Percentiles rank a stretch among this genome's conserved stretches.
Evolutionary conservation across 1,140 invertebrate species (phyloP).

Genomic region (Tribolium madens): DNA sequence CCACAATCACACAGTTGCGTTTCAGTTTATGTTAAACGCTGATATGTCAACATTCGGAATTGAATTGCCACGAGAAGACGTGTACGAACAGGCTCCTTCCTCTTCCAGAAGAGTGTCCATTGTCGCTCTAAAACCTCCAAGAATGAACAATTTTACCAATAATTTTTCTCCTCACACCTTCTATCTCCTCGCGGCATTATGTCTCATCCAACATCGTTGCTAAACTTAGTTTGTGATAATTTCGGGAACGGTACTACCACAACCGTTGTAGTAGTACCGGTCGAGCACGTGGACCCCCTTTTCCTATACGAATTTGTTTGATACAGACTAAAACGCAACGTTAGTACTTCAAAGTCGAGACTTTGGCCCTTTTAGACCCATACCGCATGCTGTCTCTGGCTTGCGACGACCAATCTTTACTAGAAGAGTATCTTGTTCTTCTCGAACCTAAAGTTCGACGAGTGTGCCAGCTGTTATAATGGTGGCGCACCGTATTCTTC

Average conservation of each 20-base stretch:
- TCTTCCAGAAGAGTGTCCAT: slow-evolving; percentile 54
- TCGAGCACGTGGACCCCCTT: slow-evolving; percentile 54
- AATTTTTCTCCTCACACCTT: slow-evolving; percentile 20
- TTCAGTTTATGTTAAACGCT: slow-evolving; percentile 7
- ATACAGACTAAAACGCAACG: slow-evolving; percentile 53
- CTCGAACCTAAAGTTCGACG: slow-evolving; percentile 71
- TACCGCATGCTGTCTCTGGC: slow-evolving; percentile 83
- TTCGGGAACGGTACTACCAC: slow-evolving; percentile 45
- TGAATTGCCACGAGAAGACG: slow-evolving; percentile 48
- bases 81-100: slow-evolving; percentile 45
- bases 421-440: slow-evolving; percentile 72
- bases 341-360: slow-evolving; percentile 22
- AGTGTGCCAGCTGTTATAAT: slow-evolving; percentile 81
- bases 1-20: slow-evolving; percentile 1
- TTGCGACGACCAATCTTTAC: slow-evolving; percentile 80
- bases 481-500: slow-evolving; percentile 82
- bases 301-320: slow-evolving; percentile 53
- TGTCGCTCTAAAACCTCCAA: slow-evolving; percentile 41
- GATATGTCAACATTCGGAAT: slow-evolving; percentile 34
- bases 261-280: slow-evolving; percentile 54
- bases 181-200: slow-evolving; percentile 51
- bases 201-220: slow-evolving; percentile 49
- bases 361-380: slow-evolving; percentile 19
- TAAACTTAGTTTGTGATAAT: slow-evolving; percentile 29
- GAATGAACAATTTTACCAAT: neutral